Base-by-base conservation (phyloP, 2,888 invertebrate genomes). In the Galeopsomyia nigrocyanea region DNA sequence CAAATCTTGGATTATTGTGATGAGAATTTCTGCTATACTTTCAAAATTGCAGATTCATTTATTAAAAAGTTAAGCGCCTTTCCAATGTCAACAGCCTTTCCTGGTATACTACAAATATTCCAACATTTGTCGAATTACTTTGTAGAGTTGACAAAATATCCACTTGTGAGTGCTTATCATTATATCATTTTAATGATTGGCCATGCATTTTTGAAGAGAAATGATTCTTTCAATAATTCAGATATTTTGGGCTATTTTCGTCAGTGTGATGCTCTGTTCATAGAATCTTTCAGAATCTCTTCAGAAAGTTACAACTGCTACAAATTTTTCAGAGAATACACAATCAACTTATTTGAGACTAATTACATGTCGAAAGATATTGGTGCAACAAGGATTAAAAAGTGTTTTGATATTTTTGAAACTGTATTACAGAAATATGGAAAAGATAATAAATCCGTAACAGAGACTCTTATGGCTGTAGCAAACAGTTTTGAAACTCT, bases 331-430 rank as follows among this genome's bases (percentile, higher is more conserved):
- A 21, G 71, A 49, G 63, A 77, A 14, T 78, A 60, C 31, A 66
- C 76, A 60, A 71, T 77, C 63, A 75, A 58, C 14, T 19, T 79
- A 5, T 79, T 78, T 21, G 51, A 64, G 14, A 69, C 68, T 13
- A 62, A 81, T 62, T 61, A 78, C 17, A 77, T 77, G 61, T 76
- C 80, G 49, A 62, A 75, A 9, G 75, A 80, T 46, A 62, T 72
- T 74, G 51, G 62, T 26, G 9, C 47, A 69, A 1, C 21, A 62
- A 9, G 64, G 26, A 67, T 76, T 57, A 21, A 74, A 71, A 74
- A 66, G n/a, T 2, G 46, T 78, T 21, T 47, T 63, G 55, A 64
- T 60, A 17, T 19, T 66, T 46, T 68, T 56, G 26, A 64, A 60
- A 47, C 50, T 26, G 39, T 78, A 76, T 53, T 19, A 31, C 14